These are phyloP conservation scores for Tautogolabrus adspersus DNA, from an alignment of 2,113 vertebrate species.

Conservation along the genomic window DNA sequence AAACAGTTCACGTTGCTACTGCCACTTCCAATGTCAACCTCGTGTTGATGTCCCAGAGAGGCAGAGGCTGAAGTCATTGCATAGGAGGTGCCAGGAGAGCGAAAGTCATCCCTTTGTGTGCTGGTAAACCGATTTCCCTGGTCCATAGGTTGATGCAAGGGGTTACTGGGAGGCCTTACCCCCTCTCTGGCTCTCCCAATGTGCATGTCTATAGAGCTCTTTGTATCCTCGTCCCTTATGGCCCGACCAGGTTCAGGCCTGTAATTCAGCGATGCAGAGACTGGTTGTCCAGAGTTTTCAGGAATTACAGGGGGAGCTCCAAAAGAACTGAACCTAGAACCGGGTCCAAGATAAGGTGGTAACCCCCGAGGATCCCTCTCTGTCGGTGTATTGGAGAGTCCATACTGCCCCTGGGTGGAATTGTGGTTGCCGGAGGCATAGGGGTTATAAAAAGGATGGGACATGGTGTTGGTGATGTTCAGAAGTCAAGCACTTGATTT, in stretches of 20 bases:
- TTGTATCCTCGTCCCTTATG: conserved; percentile 44
- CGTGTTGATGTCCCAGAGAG: conserved; percentile 23
- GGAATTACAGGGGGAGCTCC: conserved; percentile 8
- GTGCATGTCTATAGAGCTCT: conserved; percentile 74
- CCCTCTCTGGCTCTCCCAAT: conserved; percentile 80
- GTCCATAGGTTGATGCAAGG: conserved; percentile 73
- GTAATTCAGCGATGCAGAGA: conserved; percentile 73
- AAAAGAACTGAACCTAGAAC: conserved; percentile 36
- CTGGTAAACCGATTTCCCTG: conserved; percentile 78
- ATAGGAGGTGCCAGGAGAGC: conserved; percentile 37
- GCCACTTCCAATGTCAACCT: conserved; percentile 24
- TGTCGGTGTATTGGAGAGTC: conserved; percentile 74
- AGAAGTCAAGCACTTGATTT: conserved; percentile 86
- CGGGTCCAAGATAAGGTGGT: conserved; percentile 63
- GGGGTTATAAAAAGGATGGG: conserved; percentile 87
- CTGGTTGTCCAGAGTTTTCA: conserved; percentile 26
- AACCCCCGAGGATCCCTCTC: conserved; percentile 76
- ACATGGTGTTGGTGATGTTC: conserved; percentile 91
- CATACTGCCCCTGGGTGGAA: conserved; percentile 65
- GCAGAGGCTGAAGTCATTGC: conserved; percentile 2
- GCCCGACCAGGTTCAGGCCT: conserved; percentile 68
- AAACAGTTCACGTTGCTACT: conserved; percentile 65
- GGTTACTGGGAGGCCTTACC: conserved; percentile 81
- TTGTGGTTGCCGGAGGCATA: conserved; percentile 85
- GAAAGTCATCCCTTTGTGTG: conserved; percentile 68